Base-by-base conservation (phyloP, 2,113 vertebrate species). In the Hystrix cristata region DNA sequence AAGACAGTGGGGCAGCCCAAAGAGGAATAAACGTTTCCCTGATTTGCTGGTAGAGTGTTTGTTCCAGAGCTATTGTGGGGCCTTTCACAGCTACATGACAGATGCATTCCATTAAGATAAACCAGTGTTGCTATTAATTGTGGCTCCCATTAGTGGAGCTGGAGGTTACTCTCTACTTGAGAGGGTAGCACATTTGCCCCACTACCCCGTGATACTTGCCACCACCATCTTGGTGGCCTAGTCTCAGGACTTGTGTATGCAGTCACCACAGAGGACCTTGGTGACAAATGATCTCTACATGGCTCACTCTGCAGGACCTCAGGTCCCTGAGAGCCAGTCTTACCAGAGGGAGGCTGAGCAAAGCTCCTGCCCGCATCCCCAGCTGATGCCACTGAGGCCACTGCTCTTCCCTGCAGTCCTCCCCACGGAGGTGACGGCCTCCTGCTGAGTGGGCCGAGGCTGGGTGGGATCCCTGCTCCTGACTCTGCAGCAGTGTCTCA, bases 371-470 rank as follows among this genome's bases (percentile, higher is more conserved):
- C 57, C 10, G 7, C 18, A 79, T 62, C 38, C 29, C 1, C 48
- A 34, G 62, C 21, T 51, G 16, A 14, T 18, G 5, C 5, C 46
- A 15, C 1, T 19, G 38, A 10, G 23, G 21, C 48, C 19, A n/a
- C 15, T 55, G 2, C 27, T 19, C n/a, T 15, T 65, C 12, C 2
- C 48, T 38, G 48, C 13, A 51, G 60, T 13, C 34, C 67, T 60
- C 29, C 34, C 7, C 64, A 31, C 18, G 85, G n/a, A 62, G 53
- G 18, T 5, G 2, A 29, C 6, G 34, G 62, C 29, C 31, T 25
- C 3, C 2, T 2, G 21, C 1, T 11, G 9, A 71, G 7, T 31
- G 15, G 31, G 29, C 27, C 27, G 13, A 31, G 19, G 3, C 2
- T 4, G 16, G 53, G 62, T 80, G n/a, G 46, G 34, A 31, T 78